Percentiles rank a stretch among this genome's conserved stretches.
phyloP scores from a whole-genome alignment of 2,888 invertebrate species.

The Nowickia ferox region DNA sequence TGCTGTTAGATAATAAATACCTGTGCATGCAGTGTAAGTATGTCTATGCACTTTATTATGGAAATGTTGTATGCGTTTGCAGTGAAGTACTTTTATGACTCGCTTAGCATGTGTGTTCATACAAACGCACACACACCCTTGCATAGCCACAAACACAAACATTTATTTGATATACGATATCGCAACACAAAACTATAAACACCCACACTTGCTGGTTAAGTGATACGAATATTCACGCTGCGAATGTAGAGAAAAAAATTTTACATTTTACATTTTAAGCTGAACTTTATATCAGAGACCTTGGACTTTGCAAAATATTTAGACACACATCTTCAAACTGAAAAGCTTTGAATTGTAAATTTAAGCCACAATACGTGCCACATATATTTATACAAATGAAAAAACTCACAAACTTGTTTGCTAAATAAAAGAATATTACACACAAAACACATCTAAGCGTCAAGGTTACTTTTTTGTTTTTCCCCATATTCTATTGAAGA shows the following conservation, averaged over 20 bases:
- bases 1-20: slow-evolving; percentile 15
- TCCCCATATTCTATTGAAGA: slow-evolving; percentile 21
- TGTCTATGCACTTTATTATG: slow-evolving; percentile 35
- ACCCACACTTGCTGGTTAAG: background rate
- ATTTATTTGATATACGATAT: too few species aligned
- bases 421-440: slow-evolving; percentile 1
- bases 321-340: slow-evolving; percentile 32
- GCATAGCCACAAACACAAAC: background rate
- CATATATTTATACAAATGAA: background rate
- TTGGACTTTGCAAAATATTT: slow-evolving; percentile 55
- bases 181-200: background rate
- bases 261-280: slow-evolving; percentile 35
- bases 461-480: slow-evolving; percentile 44
- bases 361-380: background rate
- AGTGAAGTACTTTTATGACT: slow-evolving; percentile 51
- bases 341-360: slow-evolving; percentile 56
- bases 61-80: slow-evolving; percentile 42
- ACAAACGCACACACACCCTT: background rate
- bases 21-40: slow-evolving; percentile 2
- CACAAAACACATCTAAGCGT: slow-evolving; percentile 21
- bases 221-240: slow-evolving; percentile 19
- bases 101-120: slow-evolving; percentile 28
- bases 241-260: slow-evolving; percentile 2
- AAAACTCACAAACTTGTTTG: background rate
- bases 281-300: slow-evolving; percentile 48